A percentile compares a stretch with the other conserved stretches of the same genome.
phyloP scores from a whole-genome alignment of 2,888 invertebrate species.

The Sinotaia quadrata region DNA sequence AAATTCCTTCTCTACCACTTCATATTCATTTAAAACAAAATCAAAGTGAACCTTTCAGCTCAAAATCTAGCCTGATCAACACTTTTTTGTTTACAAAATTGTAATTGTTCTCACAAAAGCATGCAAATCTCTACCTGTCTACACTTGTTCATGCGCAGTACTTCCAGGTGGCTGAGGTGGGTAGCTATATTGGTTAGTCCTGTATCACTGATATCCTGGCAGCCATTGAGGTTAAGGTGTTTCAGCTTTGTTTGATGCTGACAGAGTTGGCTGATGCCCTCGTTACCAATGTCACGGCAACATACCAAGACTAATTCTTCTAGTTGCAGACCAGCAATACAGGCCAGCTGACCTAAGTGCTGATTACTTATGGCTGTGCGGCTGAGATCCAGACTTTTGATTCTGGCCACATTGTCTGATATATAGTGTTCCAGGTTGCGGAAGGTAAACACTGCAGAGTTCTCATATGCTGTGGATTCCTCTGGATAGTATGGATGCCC shows the following conservation, averaged over 20 bases:
- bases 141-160: constrained; percentile 79
- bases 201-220: constrained; percentile 79
- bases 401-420: constrained; percentile 74
- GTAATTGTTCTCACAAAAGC: too few species aligned
- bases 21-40: too few species aligned
- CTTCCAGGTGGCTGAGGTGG: constrained; percentile 76
- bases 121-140: too few species aligned
- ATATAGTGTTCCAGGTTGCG: constrained; percentile 78
- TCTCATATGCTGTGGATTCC: constrained; percentile 63
- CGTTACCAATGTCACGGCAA: constrained; percentile 79
- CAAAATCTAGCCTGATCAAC: too few species aligned
- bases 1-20: too few species aligned
- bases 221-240: constrained; percentile 79
- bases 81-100: too few species aligned
- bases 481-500: constrained; percentile 76
- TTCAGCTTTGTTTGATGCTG: constrained; percentile 76
- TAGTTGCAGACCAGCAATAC: constrained; percentile 75
- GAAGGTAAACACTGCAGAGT: constrained; percentile 82
- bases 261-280: constrained; percentile 76
- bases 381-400: constrained; percentile 79
- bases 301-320: constrained; percentile 75
- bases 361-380: constrained; percentile 80
- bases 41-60: too few species aligned
- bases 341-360: constrained; percentile 72
- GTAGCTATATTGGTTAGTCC: constrained; percentile 78